Conservation (phyloP, 2,113 vertebrate genomes). For the Pungitius pungitius region DNA sequence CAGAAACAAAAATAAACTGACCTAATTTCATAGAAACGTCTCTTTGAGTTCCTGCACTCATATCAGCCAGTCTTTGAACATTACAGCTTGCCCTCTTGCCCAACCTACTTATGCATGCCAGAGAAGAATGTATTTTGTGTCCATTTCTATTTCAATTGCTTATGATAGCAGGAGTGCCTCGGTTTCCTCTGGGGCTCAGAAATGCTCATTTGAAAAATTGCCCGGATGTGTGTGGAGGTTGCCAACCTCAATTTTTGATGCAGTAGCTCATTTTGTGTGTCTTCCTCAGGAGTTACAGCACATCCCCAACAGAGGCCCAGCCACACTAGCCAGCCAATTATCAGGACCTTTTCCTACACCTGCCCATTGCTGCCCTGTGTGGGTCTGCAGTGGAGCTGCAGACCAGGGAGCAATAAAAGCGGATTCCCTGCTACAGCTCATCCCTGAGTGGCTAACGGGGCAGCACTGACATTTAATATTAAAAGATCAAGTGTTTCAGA, state of each 20-base stretch:
- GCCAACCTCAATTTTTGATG: constrained; percentile 81
- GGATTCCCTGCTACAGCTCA: constrained; percentile 32
- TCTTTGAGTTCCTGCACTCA: constrained; percentile 50
- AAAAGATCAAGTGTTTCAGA: constrained; percentile 34
- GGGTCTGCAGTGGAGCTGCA: constrained; percentile 40
- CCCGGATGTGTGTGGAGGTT: constrained; percentile 72
- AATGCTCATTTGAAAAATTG: constrained; percentile 79
- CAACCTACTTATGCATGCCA: constrained; percentile 68
- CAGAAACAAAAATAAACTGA: constrained; percentile 46
- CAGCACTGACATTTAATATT: constrained; percentile 25
- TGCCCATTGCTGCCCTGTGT: constrained; percentile 55
- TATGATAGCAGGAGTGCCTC: constrained; percentile 65
- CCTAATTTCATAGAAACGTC: constrained; percentile 61
- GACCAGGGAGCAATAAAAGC: constrained; percentile 65
- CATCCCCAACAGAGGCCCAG: constrained; percentile 55
- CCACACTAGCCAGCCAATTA: constrained; percentile 73
- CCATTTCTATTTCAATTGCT: constrained; percentile 74
- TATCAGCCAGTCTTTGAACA: constrained; percentile 62
- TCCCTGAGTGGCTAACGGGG: constrained; percentile 17
- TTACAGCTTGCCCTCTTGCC: constrained; percentile 68
- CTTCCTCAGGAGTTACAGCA: constrained; percentile 58
- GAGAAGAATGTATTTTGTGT: constrained; percentile 53
- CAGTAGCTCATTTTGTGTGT: constrained; percentile 75
- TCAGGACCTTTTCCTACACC: constrained; percentile 61
- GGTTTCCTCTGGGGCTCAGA: constrained; percentile 63